Evolutionary conservation across 2,797 vertebrate genomes (phyloP).

Genomic region (Pseudochirops cupreus): DNA sequence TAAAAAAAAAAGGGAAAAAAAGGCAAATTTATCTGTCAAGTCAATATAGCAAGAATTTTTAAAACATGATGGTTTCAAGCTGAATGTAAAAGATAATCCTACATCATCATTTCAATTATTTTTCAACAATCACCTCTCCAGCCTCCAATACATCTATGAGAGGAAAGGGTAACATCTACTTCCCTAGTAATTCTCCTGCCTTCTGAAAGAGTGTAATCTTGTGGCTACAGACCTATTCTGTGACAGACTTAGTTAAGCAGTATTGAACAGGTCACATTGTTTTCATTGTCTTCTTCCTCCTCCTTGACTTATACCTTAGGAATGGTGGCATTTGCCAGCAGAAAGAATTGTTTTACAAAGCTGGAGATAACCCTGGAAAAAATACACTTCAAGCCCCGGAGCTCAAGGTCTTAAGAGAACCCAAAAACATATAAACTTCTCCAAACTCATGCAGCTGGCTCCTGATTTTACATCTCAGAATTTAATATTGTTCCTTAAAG

Average conservation of each 20-base stretch:
- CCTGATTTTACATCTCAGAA: constrained; percentile 59
- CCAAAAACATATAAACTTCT: constrained; percentile 62
- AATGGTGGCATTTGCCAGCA: constrained; percentile 69
- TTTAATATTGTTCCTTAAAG: constrained; percentile 56
- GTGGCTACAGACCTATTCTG: constrained; percentile 35
- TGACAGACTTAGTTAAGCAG: constrained; percentile 51
- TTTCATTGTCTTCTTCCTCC: background rate
- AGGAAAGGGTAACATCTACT: constrained; percentile 59
- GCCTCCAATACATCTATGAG: constrained; percentile 8
- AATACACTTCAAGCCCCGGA: constrained; percentile 67
- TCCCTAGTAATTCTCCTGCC: constrained; percentile 56
- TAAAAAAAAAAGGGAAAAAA: constrained; percentile 52
- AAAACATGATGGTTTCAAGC: constrained; percentile 69
- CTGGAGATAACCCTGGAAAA: constrained; percentile 65
- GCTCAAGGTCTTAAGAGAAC: constrained; percentile 55
- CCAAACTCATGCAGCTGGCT: background rate
- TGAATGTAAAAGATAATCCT: constrained; percentile 44
- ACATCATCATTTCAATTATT: background rate
- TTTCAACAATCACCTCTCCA: constrained; percentile 49
- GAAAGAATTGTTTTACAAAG: constrained; percentile 75
- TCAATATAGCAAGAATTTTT: constrained; percentile 70
- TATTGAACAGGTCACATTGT: constrained; percentile 60
- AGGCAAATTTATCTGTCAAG: constrained; percentile 70
- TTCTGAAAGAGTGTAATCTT: constrained; percentile 44
- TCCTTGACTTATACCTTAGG: constrained; percentile 47